Evolutionary conservation across 23 tunicate species (phyloP), one percentile per base, ranked within the genome.

Genomic region (Trididemnum nubilum): DNA sequence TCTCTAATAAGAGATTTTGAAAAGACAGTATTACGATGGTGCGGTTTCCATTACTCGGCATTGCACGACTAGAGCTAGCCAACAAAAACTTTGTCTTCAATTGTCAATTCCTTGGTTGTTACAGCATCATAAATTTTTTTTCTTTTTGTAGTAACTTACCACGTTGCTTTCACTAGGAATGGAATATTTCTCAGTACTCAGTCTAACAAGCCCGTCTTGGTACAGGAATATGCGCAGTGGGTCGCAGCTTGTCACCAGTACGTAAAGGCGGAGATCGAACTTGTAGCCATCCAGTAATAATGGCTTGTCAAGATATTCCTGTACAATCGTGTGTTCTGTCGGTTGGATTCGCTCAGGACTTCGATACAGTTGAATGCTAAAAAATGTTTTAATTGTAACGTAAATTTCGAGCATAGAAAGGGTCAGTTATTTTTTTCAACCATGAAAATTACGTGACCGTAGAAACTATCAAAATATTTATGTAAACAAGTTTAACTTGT

Each of bases 121-220:
- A n/a, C n/a, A n/a, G n/a, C n/a, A n/a, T n/a, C n/a, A n/a, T n/a
- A n/a, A n/a, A n/a, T n/a, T n/a, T n/a, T n/a, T 31, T 34, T 7
- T 71, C 15, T 12, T 22, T 44, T 7, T 44, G 54, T 15, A 44
- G 15, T 15, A 2, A 58, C 85, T 74, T 30, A 90, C 96, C 89
- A 90, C 71, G 51, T 91, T 91, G 9, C 65, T 65, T 40, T 91
- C 87, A 0, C 85, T 71, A 0, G 97, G 90, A 39, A 37, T 82
- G 72, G 86, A 75, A 40, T 91, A 91, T 72, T 91, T 91, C 58
- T 91, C 97, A 50, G 97, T 91, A 38, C 97, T 70, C 25, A 91
- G 59, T 29, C 97, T 57, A 19, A 91, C 97, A 57, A 91, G 79
- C 21, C 97, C 97, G 70, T 91, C 97, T 72, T 82, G 86, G 59